Percentiles rank a stretch among this genome's conserved stretches.
These are phyloP conservation scores for Hipparchia sbordonii DNA, from an alignment of 2,888 invertebrate genomes.

Conservation along the genomic window DNA sequence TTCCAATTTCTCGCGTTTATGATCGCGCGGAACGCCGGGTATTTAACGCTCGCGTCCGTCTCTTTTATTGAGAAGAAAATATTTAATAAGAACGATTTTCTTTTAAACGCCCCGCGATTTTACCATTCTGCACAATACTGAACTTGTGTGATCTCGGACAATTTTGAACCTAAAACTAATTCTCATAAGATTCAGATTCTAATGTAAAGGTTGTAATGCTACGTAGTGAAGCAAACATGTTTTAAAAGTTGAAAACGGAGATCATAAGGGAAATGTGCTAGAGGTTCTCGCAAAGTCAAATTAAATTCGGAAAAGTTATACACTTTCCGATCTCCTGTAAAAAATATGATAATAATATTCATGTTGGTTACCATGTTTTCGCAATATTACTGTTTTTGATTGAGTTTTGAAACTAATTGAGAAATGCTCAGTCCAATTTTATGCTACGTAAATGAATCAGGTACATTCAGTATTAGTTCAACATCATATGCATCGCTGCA, in stretches of 20 bases:
- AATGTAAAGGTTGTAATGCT: not conserved
- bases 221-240: slow-evolving; percentile 20
- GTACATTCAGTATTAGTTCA: no score
- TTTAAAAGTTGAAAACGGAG: slow-evolving; percentile 25
- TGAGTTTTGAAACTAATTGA: not conserved
- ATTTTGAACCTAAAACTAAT: not conserved
- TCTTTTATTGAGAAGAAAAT: slow-evolving; percentile 62
- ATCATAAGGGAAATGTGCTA: slow-evolving; percentile 24
- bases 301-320: slow-evolving; percentile 18
- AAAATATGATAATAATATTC: not conserved
- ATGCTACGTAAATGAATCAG: no score
- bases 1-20: slow-evolving; percentile 57
- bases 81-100: slow-evolving; percentile 65
- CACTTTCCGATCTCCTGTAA: not conserved
- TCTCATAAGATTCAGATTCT: not conserved
- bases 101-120: slow-evolving; percentile 52
- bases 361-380: not conserved
- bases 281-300: slow-evolving; percentile 18
- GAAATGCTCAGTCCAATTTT: not conserved
- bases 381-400: not conserved
- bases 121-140: slow-evolving; percentile 41
- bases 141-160: not conserved
- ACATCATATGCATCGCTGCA: no score
- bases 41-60: slow-evolving; percentile 53
- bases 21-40: slow-evolving; percentile 52